phyloP scores from a whole-genome alignment of 2,888 invertebrate species.

The Tiliacea citrago region DNA sequence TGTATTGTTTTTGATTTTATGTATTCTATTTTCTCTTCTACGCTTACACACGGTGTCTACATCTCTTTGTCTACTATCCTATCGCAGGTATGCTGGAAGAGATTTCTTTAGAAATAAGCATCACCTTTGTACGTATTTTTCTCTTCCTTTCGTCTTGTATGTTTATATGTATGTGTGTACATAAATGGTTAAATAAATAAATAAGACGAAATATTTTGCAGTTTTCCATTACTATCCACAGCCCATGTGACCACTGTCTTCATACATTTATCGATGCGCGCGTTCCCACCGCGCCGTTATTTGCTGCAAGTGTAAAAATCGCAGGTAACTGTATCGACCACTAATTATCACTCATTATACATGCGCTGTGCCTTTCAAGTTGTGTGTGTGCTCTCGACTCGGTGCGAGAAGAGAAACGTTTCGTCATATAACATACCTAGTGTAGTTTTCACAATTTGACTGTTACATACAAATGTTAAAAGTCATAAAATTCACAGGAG shows the following conservation, averaged over 20 bases:
- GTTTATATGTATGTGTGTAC: too few species aligned
- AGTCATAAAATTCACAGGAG: too few species aligned
- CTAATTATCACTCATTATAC: conserved; percentile 61
- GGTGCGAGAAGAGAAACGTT: conserved; percentile 41
- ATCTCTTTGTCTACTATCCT: too few species aligned
- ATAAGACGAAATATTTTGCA: too few species aligned
- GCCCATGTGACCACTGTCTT: conserved; percentile 3
- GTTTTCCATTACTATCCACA: neutral
- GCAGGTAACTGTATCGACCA: conserved; percentile 47
- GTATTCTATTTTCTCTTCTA: too few species aligned
- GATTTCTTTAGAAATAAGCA: too few species aligned
- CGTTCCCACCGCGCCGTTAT: conserved; percentile 56
- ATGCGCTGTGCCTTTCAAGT: conserved; percentile 9
- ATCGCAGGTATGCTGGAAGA: too few species aligned
- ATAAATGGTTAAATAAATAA: too few species aligned
- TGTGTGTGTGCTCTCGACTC: conserved; percentile 21
- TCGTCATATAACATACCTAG: neutral
- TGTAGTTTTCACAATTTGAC: neutral
- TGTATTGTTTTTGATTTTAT: too few species aligned
- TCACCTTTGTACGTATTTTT: too few species aligned
- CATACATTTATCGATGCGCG: conserved; percentile 40
- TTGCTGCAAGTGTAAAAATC: conserved; percentile 47
- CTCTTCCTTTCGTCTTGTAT: too few species aligned
- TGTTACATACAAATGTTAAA: neutral
- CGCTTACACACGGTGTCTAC: too few species aligned